phyloP scores from a whole-genome alignment of 2,113 vertebrate genomes.

The Melanerpes formicivorus region DNA sequence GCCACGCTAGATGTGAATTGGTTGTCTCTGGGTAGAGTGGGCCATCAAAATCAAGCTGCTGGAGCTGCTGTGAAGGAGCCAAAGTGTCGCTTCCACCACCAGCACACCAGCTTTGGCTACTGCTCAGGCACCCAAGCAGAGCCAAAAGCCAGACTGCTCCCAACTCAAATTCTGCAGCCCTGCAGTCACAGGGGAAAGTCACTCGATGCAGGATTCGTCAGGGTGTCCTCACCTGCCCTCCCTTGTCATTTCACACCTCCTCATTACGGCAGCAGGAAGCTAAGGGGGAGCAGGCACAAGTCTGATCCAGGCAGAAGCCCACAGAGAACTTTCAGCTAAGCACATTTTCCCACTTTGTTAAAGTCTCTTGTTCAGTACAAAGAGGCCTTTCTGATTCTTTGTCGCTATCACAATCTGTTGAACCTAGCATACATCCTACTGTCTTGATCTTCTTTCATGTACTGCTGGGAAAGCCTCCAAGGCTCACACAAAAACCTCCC shows the following conservation, averaged over 20 bases:
- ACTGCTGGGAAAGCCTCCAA: conserved; percentile 7
- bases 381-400: neutral
- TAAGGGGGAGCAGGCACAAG: neutral
- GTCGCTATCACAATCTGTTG: neutral
- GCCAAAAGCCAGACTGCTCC: neutral
- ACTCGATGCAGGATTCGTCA: neutral
- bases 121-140: neutral
- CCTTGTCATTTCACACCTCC: neutral
- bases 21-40: neutral
- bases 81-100: neutral
- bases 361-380: neutral
- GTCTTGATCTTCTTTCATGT: neutral
- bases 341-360: neutral
- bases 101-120: neutral
- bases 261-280: neutral
- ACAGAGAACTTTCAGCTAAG: neutral
- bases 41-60: neutral
- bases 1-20: neutral
- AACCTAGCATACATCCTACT: neutral
- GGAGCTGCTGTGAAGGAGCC: neutral
- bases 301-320: neutral
- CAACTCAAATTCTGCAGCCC: accelerated
- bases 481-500: conserved; percentile 21
- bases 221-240: neutral
- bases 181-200: neutral